These are phyloP conservation scores for Cryptops parisi DNA, from an alignment of 2,888 invertebrate genomes.

Conservation along the genomic window DNA sequence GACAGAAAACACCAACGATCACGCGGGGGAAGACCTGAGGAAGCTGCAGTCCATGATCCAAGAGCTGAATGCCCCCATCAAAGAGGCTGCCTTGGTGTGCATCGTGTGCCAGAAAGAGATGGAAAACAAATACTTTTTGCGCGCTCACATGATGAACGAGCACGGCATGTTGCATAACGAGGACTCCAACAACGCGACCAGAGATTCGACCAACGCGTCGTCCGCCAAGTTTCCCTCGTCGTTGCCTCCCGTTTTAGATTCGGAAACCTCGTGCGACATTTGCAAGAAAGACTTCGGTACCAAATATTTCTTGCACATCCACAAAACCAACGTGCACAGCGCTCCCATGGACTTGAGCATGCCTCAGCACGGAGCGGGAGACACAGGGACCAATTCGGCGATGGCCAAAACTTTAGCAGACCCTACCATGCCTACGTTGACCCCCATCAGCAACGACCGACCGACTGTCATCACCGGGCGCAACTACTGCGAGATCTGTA, in stretches of 20 bases:
- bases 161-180: conserved; percentile 43
- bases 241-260: conserved; percentile 18
- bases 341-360: conserved; percentile 23
- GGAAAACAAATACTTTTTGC: conserved; percentile 54
- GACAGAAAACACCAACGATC: conserved; percentile 3
- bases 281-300: conserved; percentile 47
- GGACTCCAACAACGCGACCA: conserved; percentile 23
- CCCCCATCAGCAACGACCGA: conserved; percentile 7
- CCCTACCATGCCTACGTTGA: conserved; percentile 4
- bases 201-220: conserved; percentile 18
- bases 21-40: conserved; percentile 50
- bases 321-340: conserved; percentile 52
- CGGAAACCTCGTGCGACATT: conserved; percentile 34
- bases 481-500: conserved; percentile 93
- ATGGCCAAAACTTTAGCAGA: conserved; percentile 1
- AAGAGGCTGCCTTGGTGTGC: conserved; percentile 35
- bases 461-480: conserved; percentile 23
- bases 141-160: conserved; percentile 51
- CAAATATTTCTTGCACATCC: conserved; percentile 50
- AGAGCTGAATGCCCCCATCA: conserved; percentile 55
- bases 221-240: conserved; percentile 23
- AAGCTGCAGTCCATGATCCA: conserved; percentile 82
- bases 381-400: too few species aligned
- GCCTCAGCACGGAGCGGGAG: too few species aligned
- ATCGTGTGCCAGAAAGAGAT: conserved; percentile 54